Evolutionary conservation across 2,113 vertebrate genomes (phyloP).

Genomic region (Pygoscelis adeliae): DNA sequence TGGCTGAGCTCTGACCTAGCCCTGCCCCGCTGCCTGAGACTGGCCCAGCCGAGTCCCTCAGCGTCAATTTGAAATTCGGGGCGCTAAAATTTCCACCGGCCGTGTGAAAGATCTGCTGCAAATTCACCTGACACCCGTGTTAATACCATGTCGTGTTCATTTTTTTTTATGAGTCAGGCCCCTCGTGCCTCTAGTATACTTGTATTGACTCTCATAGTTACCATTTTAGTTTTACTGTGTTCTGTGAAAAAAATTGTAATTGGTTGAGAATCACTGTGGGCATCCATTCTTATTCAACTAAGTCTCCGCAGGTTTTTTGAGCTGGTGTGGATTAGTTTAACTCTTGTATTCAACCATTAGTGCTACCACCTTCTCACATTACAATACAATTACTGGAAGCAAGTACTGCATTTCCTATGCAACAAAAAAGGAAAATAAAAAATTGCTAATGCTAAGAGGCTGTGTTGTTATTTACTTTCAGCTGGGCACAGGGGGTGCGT

Average conservation of each 20-base stretch:
- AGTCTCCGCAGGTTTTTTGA: conserved; percentile 88
- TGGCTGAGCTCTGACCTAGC: neutral
- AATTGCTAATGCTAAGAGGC: conserved; percentile 91
- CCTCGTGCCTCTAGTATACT: conserved; percentile 95
- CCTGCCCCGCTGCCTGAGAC: neutral
- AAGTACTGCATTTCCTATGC: conserved; percentile 99
- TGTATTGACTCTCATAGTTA: conserved; percentile 89
- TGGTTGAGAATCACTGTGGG: conserved; percentile 90
- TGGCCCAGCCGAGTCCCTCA: conserved; percentile 24
- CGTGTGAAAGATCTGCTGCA: conserved; percentile 63
- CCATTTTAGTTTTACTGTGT: conserved; percentile 84
- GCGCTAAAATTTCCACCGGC: conserved; percentile 44
- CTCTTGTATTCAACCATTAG: conserved; percentile 89
- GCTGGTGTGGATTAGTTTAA: conserved; percentile 89
- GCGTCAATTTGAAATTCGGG: neutral
- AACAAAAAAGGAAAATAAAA: conserved; percentile 96
- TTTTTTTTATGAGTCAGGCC: conserved; percentile 82
- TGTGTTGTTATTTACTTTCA: conserved; percentile 56
- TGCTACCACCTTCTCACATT: conserved; percentile 92
- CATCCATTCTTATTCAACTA: conserved; percentile 87
- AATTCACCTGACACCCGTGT: conserved; percentile 75
- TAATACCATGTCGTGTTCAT: conserved; percentile 78
- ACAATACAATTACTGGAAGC: conserved; percentile 97
- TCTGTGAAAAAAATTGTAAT: conserved; percentile 88
- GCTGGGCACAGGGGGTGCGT: neutral